Evolutionary conservation across 1,140 invertebrate genomes (phyloP).

Genomic region (Bicyclus anynana): DNA sequence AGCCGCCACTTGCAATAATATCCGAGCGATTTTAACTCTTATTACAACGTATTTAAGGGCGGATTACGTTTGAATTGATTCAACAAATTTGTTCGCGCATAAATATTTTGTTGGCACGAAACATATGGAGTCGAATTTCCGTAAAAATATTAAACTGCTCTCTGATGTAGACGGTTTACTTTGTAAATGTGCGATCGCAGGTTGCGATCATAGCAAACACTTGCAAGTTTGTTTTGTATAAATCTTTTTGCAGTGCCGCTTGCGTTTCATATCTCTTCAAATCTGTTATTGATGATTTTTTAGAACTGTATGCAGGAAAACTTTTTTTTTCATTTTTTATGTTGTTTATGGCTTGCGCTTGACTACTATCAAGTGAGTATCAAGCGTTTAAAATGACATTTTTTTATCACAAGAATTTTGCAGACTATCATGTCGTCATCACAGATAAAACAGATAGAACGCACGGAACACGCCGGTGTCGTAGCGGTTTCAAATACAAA

Average conservation of each 20-base stretch:
- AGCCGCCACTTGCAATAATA: not conserved
- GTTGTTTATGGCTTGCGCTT: too few species aligned
- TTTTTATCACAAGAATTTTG: too few species aligned
- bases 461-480: too few species aligned
- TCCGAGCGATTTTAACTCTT: conserved; percentile 16
- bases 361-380: too few species aligned
- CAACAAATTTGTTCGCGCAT: conserved; percentile 2
- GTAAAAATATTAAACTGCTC: conserved; percentile 34
- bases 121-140: conserved; percentile 30
- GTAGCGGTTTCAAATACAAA: too few species aligned
- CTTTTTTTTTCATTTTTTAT: not conserved
- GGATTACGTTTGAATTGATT: conserved; percentile 1
- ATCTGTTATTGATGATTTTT: too few species aligned
- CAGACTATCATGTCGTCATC: too few species aligned
- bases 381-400: too few species aligned
- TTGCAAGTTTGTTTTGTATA: not conserved
- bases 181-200: conserved; percentile 21
- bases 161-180: conserved; percentile 26
- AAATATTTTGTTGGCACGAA: conserved; percentile 24
- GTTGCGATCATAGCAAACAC: conserved; percentile 10
- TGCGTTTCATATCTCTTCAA: conserved; percentile 2
- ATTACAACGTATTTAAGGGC: not conserved
- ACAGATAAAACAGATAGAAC: too few species aligned
- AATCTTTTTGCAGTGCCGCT: conserved; percentile 2
- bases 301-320: not conserved